Evolutionary conservation across 2,113 vertebrate genomes (phyloP).

Genomic region (Stomatorhinus ivindoensis): DNA sequence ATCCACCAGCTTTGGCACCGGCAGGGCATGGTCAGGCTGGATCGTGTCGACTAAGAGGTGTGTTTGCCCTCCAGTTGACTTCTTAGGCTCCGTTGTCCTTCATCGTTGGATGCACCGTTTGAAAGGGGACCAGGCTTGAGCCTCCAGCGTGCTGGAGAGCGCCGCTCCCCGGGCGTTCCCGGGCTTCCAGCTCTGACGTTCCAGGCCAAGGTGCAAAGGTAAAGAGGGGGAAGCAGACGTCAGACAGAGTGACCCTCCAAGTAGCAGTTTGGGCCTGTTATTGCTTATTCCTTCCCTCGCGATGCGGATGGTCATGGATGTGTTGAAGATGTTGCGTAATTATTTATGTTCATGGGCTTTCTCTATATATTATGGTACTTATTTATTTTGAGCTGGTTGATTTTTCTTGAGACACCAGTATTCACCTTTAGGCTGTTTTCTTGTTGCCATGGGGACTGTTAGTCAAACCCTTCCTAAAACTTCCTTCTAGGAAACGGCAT

Average conservation of each 20-base stretch:
- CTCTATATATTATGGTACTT: background rate
- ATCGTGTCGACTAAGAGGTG: conserved; percentile 11
- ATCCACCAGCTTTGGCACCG: conserved; percentile 2
- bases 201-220: background rate
- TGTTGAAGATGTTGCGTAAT: background rate
- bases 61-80: conserved; percentile 21
- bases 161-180: background rate
- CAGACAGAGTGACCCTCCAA: background rate
- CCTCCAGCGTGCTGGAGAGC: background rate
- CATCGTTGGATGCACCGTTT: background rate
- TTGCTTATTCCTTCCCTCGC: background rate
- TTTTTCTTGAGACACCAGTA: background rate
- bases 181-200: background rate
- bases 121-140: conserved; percentile 13
- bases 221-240: background rate
- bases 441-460: background rate
- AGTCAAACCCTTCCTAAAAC: background rate
- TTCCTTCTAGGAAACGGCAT: conserved; percentile 26
- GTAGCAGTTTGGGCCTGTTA: background rate
- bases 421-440: background rate
- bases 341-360: background rate
- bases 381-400: background rate
- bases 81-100: conserved; percentile 2
- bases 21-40: background rate
- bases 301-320: background rate